A percentile compares a stretch with the other conserved stretches of the same genome.
phyloP scores from a whole-genome alignment of 2,888 invertebrate genomes.

The Athripsodes cinereus region DNA sequence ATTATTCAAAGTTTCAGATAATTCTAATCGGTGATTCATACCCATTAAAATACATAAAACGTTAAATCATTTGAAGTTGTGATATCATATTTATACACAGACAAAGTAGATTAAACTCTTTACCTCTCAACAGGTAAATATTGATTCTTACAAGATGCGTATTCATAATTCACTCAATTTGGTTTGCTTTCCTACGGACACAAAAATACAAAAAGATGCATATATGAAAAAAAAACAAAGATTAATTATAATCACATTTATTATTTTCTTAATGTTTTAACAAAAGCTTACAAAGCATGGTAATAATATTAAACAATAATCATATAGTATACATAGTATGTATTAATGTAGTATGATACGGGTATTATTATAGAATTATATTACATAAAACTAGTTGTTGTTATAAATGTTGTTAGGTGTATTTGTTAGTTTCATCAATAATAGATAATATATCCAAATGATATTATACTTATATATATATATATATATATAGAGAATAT shows the following conservation, averaged over 20 bases:
- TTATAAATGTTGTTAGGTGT: background rate
- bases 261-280: conserved; percentile 16
- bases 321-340: background rate
- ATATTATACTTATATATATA: background rate
- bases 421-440: background rate
- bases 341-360: background rate
- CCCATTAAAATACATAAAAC: no score
- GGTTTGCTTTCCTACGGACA: no score
- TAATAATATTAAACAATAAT: conserved; percentile 15
- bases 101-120: no score
- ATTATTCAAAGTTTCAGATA: no score
- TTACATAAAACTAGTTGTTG: background rate
- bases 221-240: background rate
- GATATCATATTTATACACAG: no score
- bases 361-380: background rate
- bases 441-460: background rate
- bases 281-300: conserved; percentile 17
- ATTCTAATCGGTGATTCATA: no score
- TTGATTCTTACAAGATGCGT: no score
- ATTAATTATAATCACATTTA: conserved; percentile 18
- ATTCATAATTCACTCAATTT: no score
- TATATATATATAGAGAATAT: background rate
- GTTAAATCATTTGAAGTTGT: no score
- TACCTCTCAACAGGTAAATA: no score
- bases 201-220: no score